Base-by-base conservation (phyloP, 2,797 vertebrate species). In the Yasuhikotakia modesta region DNA sequence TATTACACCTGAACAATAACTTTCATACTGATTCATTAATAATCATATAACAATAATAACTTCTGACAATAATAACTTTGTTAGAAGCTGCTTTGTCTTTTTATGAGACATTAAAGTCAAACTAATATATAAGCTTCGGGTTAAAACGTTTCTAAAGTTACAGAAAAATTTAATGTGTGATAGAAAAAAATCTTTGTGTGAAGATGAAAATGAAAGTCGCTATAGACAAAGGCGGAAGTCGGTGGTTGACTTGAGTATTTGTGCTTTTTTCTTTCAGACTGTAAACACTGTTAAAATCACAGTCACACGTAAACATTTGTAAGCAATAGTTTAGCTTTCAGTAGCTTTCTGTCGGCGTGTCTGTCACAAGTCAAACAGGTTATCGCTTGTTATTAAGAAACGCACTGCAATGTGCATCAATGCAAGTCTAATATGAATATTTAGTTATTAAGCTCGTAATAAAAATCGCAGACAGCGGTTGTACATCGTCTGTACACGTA, bases 181-280 rank as follows among this genome's bases (percentile, higher is more conserved):
- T 11, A 14, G 8, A 66, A 27, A 57, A 58, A 35, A 21, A 43
- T 13, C 14, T 58, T 24, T 10, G 12, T 60, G 11, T n/a, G 27
- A 53, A 76, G 2, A 76, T 64, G 79, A 84, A 84, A 81, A 79
- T 35, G 73, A 86, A 85, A 76, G 79, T 19, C 72, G 58, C 27
- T 17, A 39, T 16, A 30, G 30, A 71, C 13, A 79, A 70, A 70
- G 48, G 57, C 76, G 73, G 79, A 81, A 85, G 73, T 63, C 10
- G 14, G 22, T 0, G n/a, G 3, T 60, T 55, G 22, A 10, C 19
- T 21, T 52, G 4, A 21, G 5, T 27, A 24, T 55, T 0, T n/a
- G 5, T 46, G 64, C n/a, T 52, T 35, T 5, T 39, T 45, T 5
- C 3, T 16, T 5, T 58, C 22, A 22, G 1, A 16, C 4, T 35